Conservation (phyloP, 2,113 vertebrate genomes). For the Sporophila hypoxantha region DNA sequence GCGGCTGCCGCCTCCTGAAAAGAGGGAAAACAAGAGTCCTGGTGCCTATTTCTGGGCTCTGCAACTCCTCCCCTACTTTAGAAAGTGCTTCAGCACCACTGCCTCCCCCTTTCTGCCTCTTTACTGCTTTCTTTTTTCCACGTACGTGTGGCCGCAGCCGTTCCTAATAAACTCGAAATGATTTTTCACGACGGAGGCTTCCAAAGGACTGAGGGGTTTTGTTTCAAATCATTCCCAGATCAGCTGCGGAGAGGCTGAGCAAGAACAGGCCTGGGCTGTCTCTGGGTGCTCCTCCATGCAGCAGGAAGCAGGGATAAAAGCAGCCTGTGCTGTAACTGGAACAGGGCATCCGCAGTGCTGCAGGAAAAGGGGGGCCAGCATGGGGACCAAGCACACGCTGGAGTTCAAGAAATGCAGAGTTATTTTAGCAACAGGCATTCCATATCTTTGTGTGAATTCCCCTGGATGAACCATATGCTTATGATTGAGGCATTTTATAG, state of each 20-base stretch:
- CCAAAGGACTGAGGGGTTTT: constrained; percentile 52
- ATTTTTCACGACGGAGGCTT: constrained; percentile 62
- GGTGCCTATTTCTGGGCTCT: constrained; percentile 28
- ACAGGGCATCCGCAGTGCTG: constrained; percentile 1
- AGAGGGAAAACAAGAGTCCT: neutral
- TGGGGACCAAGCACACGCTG: neutral
- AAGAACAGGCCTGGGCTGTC: constrained; percentile 26
- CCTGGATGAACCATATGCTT: neutral
- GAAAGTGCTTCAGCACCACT: neutral
- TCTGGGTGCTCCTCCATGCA: constrained; percentile 17
- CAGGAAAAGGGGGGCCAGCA: constrained; percentile 12
- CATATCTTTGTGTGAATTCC: neutral
- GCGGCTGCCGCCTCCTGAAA: neutral
- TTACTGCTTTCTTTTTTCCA: constrained; percentile 19
- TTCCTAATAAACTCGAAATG: constrained; percentile 68
- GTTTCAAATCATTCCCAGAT: constrained; percentile 74
- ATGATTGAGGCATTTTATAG: neutral
- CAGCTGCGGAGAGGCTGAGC: constrained; percentile 34
- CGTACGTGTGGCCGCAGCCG: constrained; percentile 64
- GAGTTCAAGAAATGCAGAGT: neutral
- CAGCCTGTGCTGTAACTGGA: neutral
- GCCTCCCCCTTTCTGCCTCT: neutral
- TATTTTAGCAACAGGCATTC: constrained; percentile 8
- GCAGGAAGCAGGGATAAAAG: constrained; percentile 54
- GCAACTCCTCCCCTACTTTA: neutral